Evolutionary conservation across 1,140 invertebrate species (phyloP), one percentile per base, ranked within the genome.

Genomic region (Trypoxylus dichotomus): DNA sequence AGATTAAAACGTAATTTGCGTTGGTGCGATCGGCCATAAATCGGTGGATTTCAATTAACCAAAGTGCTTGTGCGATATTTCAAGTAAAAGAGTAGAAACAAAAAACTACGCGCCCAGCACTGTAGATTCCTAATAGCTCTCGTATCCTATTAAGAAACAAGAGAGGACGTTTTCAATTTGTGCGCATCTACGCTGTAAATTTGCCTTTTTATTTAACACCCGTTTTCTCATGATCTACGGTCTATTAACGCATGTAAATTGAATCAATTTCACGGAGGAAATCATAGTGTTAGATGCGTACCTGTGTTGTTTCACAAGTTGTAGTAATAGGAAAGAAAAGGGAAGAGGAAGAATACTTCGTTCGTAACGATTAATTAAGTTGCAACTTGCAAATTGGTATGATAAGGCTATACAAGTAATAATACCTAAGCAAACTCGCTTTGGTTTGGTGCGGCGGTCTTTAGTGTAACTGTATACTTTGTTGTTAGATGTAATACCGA

Each of bases 1-100:
- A 54, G 47, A 54, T 54, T 54, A 54, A 54, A 54, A 54, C 19
- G 47, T 54, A 54, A 54, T 54, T 54, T 54, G 47, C 47, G 47
- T 54, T 54, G 47, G 47, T 54, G 47, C 47, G 47, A 54, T 54
- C 47, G 47, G 47, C 47, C 47, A 54, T 54, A 54, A 54, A 54
- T 54, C 47, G 47, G n/a, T 15, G 47, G 47, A 54, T 54, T 54
- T 54, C 47, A 54, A 54, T 54, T 54, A 54, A 54, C 47, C 47
- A 54, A 54, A 54, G 47, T 54, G 47, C 47, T 19, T 54, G 47
- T n/a, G 7, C 47, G 47, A 54, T 54, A 54, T 54, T 54, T 54
- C 47, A 54, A 54, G 47, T 54, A n/a, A 54, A 54, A 54, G 47
- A 54, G 47, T 19, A 19, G n/a, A 54, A 54, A 54, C 47, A 54